Base-by-base conservation (phyloP, 2,113 vertebrate genomes). In the Notothenia rossii region DNA sequence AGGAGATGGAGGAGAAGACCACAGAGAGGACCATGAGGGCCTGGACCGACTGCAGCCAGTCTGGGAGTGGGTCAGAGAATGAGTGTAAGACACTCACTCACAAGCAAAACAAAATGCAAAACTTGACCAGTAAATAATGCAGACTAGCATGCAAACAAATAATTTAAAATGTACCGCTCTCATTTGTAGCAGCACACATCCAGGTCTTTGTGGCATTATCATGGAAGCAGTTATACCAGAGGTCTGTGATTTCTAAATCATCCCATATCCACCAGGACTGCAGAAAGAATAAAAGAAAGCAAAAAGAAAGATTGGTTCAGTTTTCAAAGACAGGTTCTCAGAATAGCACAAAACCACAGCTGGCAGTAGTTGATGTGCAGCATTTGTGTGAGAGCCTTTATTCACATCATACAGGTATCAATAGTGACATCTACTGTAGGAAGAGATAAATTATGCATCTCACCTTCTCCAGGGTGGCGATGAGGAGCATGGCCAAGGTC, bases 391-490 rank as follows among this genome's bases (percentile, higher is more conserved):
- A 25, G 25, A 29, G 13, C 4, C 8, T 48, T 43, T 55, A 22
- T 43, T 40, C 0, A 3, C n/a, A 14, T 25, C 11, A 22, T 2
- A 62, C 15, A 25, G 0, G 9, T 45, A n/a, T 33, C 29, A 51
- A 61, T 50, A 72, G 29, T 12, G 53, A 70, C 63, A 80, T 75
- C 51, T 83, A 43, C 17, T 69, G 67, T 66, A 48, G 46, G 43
- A 53, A 58, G 17, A 45, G 13, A 43, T 7, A 50, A 61, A 22
- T 2, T 5, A 7, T 20, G 17, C 45, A 10, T 53, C 88, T 94
- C 86, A 98, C 97, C 95, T 97, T 98, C 84, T 97, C 96, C 91
- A 96, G 85, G 7, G 96, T 97, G 81, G 96, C 94, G 45, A 96
- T 95, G 13, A 97, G 95, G 51, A 98, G 95, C 88, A 98, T 94